Conservation (phyloP, 2,797 vertebrate species). For the Paramormyrops hopkinsi region DNA sequence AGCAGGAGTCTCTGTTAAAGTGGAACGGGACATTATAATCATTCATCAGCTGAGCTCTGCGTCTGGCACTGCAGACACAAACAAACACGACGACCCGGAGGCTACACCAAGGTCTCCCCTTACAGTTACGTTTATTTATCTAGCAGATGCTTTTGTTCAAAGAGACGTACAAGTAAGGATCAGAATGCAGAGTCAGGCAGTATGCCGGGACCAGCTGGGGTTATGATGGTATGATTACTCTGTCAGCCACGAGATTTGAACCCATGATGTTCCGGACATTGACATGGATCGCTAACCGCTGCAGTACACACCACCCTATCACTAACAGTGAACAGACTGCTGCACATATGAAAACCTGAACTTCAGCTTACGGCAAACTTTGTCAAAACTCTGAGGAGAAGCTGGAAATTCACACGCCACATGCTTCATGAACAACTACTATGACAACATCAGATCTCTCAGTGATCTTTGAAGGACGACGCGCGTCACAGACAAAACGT, state of each 20-base stretch:
- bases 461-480: background rate
- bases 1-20: background rate
- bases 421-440: background rate
- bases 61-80: background rate
- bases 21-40: background rate
- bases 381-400: background rate
- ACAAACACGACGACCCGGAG: background rate
- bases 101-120: background rate
- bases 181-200: background rate
- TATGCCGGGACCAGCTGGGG: background rate
- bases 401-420: background rate
- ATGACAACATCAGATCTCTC: background rate
- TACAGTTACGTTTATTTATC: background rate
- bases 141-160: background rate
- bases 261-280: background rate
- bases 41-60: background rate
- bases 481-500: background rate
- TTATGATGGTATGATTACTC: background rate
- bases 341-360: background rate
- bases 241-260: background rate
- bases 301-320: background rate
- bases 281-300: background rate
- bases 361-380: background rate
- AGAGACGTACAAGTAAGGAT: background rate
- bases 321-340: background rate